phyloP scores from a whole-genome alignment of 2,888 invertebrate species.

The Hemaris fuciformis region DNA sequence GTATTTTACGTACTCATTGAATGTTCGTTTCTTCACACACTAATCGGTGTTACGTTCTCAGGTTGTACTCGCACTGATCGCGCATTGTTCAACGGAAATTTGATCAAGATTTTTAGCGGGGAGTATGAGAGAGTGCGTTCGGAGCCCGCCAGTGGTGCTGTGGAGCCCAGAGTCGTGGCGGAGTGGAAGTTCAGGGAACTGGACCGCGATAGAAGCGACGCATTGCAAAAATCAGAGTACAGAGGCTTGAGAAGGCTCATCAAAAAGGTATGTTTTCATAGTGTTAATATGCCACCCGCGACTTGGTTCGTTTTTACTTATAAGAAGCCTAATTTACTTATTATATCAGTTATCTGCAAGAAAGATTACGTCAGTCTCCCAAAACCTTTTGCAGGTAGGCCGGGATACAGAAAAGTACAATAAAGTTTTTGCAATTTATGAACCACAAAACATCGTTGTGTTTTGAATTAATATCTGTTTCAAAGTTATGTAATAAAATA shows the following conservation, averaged over 20 bases:
- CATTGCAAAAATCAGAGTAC: constrained; percentile 91
- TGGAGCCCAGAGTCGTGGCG: constrained; percentile 82
- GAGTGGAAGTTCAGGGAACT: constrained; percentile 95
- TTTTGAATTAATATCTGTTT: too few species aligned
- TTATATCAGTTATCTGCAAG: too few species aligned
- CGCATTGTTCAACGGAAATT: constrained; percentile 89
- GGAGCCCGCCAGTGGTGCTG: constrained; percentile 37
- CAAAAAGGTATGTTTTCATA: constrained; percentile 84
- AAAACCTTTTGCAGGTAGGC: too few species aligned
- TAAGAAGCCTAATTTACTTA: not conserved
- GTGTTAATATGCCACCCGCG: too few species aligned
- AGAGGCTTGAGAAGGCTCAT: constrained; percentile 90
- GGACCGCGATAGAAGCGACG: constrained; percentile 89
- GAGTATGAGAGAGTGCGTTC: constrained; percentile 84
- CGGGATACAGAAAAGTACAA: too few species aligned
- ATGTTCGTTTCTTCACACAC: not conserved
- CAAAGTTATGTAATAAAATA: too few species aligned
- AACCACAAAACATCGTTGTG: too few species aligned
- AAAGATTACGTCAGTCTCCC: too few species aligned
- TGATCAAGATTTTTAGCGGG: constrained; percentile 91
- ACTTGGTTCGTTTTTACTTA: too few species aligned
- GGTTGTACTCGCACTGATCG: constrained; percentile 89
- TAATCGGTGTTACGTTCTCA: constrained; percentile 36
- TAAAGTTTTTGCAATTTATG: too few species aligned
- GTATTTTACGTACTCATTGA: not conserved